phyloP scores from a whole-genome alignment of 2,888 invertebrate genomes.

The Rhodophaea formosa region DNA sequence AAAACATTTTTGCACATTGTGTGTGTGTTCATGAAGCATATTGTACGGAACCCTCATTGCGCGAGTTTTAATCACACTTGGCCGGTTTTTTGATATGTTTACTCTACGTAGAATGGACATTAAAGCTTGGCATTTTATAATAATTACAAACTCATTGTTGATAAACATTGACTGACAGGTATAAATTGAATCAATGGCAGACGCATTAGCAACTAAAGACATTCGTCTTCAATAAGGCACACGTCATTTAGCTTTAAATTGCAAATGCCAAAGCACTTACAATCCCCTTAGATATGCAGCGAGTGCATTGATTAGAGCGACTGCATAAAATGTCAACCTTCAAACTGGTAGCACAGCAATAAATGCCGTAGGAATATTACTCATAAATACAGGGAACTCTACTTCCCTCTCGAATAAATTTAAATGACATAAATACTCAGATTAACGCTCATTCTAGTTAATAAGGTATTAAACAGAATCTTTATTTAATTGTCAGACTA shows the following conservation, averaged over 20 bases:
- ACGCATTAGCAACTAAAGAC: neutral
- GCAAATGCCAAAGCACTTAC: constrained; percentile 26
- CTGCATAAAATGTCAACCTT: constrained; percentile 5
- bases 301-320: constrained; percentile 8
- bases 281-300: constrained; percentile 1
- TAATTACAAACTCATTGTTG: too few relatives aligned
- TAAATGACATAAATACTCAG: neutral
- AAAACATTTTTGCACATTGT: too few relatives aligned
- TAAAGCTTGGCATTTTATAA: too few relatives aligned
- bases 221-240: neutral
- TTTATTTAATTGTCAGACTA: neutral
- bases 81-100: too few relatives aligned
- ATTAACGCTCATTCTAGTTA: neutral
- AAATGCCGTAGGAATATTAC: neutral
- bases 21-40: too few relatives aligned
- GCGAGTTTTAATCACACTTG: too few relatives aligned
- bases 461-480: neutral
- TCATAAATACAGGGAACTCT: neutral
- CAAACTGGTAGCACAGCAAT: neutral
- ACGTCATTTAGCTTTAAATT: neutral
- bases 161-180: neutral
- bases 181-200: neutral
- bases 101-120: too few relatives aligned
- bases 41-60: too few relatives aligned
- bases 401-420: constrained; percentile 5